Conservation (phyloP, 2,888 invertebrate species). For the Melinopterus prodromus region DNA sequence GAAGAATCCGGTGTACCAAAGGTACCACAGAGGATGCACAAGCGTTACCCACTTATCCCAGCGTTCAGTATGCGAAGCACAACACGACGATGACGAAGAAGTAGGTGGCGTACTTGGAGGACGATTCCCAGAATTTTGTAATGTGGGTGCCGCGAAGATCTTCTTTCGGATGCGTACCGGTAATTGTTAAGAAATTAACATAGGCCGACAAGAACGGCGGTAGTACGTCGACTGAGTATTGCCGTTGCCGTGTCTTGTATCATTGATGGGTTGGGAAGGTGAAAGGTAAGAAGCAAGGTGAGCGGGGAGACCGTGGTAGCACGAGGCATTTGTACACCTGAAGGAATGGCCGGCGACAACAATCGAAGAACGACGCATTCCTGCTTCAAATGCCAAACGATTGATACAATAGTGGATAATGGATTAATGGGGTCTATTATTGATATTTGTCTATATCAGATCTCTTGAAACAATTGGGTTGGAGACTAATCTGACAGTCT, state of each 20-base stretch:
- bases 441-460: no score
- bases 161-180: neutral
- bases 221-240: constrained; percentile 31
- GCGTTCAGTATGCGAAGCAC: constrained; percentile 31
- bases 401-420: neutral
- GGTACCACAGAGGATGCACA: constrained; percentile 29
- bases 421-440: no score
- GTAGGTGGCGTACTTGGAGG: neutral
- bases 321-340: constrained; percentile 29
- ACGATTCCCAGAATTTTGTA: neutral
- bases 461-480: no score
- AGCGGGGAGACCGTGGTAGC: constrained; percentile 36
- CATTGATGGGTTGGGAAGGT: constrained; percentile 39
- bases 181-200: neutral
- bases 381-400: neutral
- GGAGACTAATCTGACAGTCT: no score
- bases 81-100: constrained; percentile 10
- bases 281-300: constrained; percentile 38
- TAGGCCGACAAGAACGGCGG: constrained; percentile 19
- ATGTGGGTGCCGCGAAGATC: neutral
- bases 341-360: neutral
- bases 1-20: constrained; percentile 16
- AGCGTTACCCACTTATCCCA: constrained; percentile 17
- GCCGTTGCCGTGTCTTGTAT: constrained; percentile 29
- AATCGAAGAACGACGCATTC: neutral